Evolutionary conservation across 2,797 vertebrate species (phyloP), one percentile per base, ranked within the genome.

Genomic region (Leptatherina wallacei): DNA sequence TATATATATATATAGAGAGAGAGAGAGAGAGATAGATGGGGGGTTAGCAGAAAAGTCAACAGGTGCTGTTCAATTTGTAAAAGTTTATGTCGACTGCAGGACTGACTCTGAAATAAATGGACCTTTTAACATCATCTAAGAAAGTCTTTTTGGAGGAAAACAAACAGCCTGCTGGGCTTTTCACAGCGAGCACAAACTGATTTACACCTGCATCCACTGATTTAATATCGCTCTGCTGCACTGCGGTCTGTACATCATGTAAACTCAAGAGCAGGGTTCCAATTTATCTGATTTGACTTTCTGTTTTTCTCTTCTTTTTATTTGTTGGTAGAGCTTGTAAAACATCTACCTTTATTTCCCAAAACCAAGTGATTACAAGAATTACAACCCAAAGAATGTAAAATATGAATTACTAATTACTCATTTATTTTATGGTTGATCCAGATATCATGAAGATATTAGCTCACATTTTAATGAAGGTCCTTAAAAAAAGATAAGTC

Each of bases 11-110:
- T 10, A 2, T 2, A 0, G 33, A 35, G 16, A 8, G 16, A 49
- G 18, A 35, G 57, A 22, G 51, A 2, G 10, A 12, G 13, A 35
- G 8, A 35, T 7, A 0, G 33, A 33, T 12, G 8, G 16, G 2
- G 2, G 3, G 6, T 32, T 55, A 27, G 13, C 1, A 47, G 12
- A 33, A 38, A 14, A n/a, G 70, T 69, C 59, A 70, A 74, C 77
- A 78, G 75, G 69, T 76, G 56, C 16, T 61, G 68, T 69, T 67
- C 62, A 60, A 36, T 72, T 74, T 64, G 65, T 33, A 36, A 51
- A 77, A 47, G 35, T 71, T 66, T 42, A 65, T 52, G 62, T 47
- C 1, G 18, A 29, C 29, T 54, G 52, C 40, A n/a, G 75, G 65
- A 9, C 12, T 8, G n/a, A 29, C 30, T 2, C 0, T 20, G 35